Evolutionary conservation across 1,140 invertebrate species (phyloP), one percentile per base, ranked within the genome.

Genomic region (Chironomus tepperi): DNA sequence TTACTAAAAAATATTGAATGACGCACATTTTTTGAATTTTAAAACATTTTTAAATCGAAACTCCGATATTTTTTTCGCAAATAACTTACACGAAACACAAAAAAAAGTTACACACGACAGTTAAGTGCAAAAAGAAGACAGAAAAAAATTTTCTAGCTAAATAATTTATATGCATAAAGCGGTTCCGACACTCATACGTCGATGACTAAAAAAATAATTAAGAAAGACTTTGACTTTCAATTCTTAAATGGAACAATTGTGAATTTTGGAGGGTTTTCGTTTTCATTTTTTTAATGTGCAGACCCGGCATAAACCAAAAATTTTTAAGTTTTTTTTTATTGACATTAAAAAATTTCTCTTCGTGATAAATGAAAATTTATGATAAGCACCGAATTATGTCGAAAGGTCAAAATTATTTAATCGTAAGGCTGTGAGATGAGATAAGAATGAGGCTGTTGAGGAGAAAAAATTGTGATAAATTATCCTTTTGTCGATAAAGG

Each of bases 211-310:
- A 15, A n/a, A 5, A 5, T 57, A 57, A 57, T 57, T 57, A 57
- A 57, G 47, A n/a, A n/a, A 57, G 47, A 57, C 47, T 57, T 57
- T 57, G 47, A 57, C 47, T 57, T 57, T 57, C 47, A 57, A n/a
- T 57, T 57, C 12, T 57, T 57, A 34, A 34, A 34, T 34, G 24
- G 24, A 34, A 34, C 24, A 34, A 34, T 34, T 34, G 24, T 34
- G 24, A 5, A 34, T 34, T 34, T 34, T 34, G 24, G 24, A 34
- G 24, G 24, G 24, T 34, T 34, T 34, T 34, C 24, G 24, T 34
- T 34, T 34, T 34, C 24, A 34, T 34, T 34, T 34, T 5, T 34
- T 34, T n/a, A n/a, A 34, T 34, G 24, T 34, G 24, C 24, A 34
- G 5, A 34, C 24, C 24, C 1, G 5, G 24, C 5, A 2, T 34